Evolutionary conservation across 1,140 invertebrate genomes (phyloP).

Genomic region (Brachionus asplanchnoidis): DNA sequence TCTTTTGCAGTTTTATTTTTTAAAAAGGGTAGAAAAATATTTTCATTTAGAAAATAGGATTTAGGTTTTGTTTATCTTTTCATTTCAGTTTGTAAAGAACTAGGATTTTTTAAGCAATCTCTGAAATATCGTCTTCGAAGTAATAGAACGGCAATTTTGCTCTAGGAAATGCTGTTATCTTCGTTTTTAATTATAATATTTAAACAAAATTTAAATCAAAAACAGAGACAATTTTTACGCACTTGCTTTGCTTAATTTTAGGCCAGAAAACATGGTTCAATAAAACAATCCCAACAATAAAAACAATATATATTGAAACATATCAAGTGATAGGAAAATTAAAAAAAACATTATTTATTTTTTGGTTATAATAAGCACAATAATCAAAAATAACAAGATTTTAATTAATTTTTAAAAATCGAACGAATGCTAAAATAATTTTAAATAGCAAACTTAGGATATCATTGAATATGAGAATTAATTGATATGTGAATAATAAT

Average conservation of each 20-base stretch:
- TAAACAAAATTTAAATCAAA: neutral
- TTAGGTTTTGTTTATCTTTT: neutral
- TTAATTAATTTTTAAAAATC: neutral
- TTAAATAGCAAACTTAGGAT: too few relatives aligned
- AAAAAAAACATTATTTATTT: neutral
- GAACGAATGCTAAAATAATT: too few relatives aligned
- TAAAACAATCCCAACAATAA: neutral
- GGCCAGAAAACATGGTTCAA: neutral
- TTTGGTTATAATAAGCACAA: neutral
- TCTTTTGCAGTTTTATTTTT: neutral
- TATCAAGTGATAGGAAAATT: neutral
- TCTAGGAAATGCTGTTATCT: neutral
- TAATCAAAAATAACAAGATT: neutral
- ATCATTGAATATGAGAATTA: too few relatives aligned
- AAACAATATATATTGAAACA: neutral
- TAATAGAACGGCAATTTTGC: neutral
- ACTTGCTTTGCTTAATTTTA: neutral
- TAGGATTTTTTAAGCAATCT: neutral
- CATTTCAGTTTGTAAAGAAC: neutral
- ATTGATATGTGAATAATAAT: too few relatives aligned
- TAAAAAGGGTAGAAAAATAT: constrained; percentile 14
- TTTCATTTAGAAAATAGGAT: neutral
- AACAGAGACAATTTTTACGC: neutral
- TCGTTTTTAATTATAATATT: neutral
- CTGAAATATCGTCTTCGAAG: neutral